A percentile compares a stretch with the other conserved stretches of the same genome.
Conservation (phyloP, 2,888 invertebrate genomes). For the Mythimna pallens region DNA sequence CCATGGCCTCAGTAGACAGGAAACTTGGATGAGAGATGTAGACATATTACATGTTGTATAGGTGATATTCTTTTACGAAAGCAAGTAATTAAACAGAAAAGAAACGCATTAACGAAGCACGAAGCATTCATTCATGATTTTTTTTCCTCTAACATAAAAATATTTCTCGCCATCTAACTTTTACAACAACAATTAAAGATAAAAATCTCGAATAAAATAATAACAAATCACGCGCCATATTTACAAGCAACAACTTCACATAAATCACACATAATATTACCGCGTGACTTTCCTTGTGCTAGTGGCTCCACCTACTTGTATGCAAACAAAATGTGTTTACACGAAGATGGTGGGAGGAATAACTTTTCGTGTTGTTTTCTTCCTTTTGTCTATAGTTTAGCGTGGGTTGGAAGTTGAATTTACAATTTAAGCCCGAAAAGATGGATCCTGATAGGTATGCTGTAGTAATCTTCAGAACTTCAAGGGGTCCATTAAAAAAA, state of each 20-base stretch:
- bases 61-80: too few relatives aligned
- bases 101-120: background rate
- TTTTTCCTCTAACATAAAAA: slow-evolving; percentile 12
- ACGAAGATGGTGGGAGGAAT: slow-evolving; percentile 63
- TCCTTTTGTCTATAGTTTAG: slow-evolving; percentile 54
- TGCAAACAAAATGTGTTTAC: slow-evolving; percentile 73
- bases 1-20: too few relatives aligned
- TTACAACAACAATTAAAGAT: slow-evolving; percentile 14
- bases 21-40: too few relatives aligned
- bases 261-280: slow-evolving; percentile 53
- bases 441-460: slow-evolving; percentile 6
- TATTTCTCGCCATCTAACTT: background rate
- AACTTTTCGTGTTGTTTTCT: slow-evolving; percentile 71
- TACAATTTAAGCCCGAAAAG: slow-evolving; percentile 15
- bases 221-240: slow-evolving; percentile 38
- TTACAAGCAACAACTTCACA: slow-evolving; percentile 36
- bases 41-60: too few relatives aligned
- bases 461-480: too few relatives aligned
- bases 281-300: slow-evolving; percentile 32
- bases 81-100: background rate
- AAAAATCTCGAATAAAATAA: slow-evolving; percentile 42
- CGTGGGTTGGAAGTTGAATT: slow-evolving; percentile 33
- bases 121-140: background rate
- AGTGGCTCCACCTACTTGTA: slow-evolving; percentile 52
- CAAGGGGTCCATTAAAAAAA: too few relatives aligned